A percentile compares a stretch with the other conserved stretches of the same genome.
Evolutionary conservation across 2,113 vertebrate genomes (phyloP).

Genomic region (Ammodytes marinus): DNA sequence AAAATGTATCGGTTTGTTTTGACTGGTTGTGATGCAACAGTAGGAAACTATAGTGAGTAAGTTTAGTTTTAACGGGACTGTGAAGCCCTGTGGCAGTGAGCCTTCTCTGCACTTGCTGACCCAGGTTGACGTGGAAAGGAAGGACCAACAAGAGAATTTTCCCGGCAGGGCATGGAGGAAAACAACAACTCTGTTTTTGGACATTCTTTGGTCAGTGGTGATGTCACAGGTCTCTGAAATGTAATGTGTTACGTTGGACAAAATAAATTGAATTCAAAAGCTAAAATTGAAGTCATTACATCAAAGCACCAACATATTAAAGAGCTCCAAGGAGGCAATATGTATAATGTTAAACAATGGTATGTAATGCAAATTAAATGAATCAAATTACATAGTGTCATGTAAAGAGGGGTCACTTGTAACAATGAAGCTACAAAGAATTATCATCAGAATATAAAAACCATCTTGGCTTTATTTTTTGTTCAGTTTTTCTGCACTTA

Average conservation of each 20-base stretch:
- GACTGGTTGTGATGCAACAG: background rate
- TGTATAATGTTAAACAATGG: background rate
- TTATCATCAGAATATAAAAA: background rate
- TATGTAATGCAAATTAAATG: background rate
- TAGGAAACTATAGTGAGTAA: background rate
- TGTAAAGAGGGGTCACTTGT: background rate
- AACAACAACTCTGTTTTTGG: background rate
- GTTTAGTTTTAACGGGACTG: background rate
- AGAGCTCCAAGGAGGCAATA: background rate
- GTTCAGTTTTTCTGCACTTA: background rate
- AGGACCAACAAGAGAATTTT: background rate
- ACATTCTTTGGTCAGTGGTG: conserved; percentile 1
- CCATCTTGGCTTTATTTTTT: too few species aligned
- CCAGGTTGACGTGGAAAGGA: background rate
- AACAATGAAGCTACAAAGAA: background rate
- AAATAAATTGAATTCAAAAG: background rate
- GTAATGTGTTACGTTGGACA: background rate
- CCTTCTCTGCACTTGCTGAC: conserved; percentile 10
- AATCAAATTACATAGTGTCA: background rate
- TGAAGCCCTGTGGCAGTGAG: background rate
- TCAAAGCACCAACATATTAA: background rate
- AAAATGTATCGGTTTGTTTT: conserved; percentile 9
- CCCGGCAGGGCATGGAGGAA: background rate
- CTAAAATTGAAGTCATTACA: background rate
- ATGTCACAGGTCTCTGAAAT: background rate